A percentile compares a stretch with the other conserved stretches of the same genome.
These are phyloP conservation scores for Crioceris asparagi DNA, from an alignment of 2,888 invertebrate species.

Conservation along the genomic window DNA sequence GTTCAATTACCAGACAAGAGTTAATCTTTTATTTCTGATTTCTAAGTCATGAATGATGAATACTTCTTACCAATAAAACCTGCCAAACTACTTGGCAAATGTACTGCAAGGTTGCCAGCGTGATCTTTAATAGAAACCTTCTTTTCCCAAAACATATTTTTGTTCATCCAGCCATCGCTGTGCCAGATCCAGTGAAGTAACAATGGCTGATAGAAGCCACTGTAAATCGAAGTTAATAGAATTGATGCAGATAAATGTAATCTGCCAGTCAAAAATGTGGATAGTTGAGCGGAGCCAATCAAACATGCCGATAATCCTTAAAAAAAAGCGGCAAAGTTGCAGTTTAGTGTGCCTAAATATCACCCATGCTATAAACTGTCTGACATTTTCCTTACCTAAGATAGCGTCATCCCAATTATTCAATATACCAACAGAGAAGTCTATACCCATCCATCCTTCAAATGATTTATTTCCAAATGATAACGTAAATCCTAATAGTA, in stretches of 20 bases:
- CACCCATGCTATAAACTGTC: neutral
- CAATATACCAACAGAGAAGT: constrained; percentile 10
- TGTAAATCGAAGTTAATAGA: constrained; percentile 22
- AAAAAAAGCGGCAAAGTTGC: neutral
- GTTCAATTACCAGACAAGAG: too few relatives aligned
- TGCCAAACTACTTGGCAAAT: constrained; percentile 28
- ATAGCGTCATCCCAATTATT: constrained; percentile 10
- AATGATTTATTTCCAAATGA: constrained; percentile 27
- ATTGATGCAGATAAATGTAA: constrained; percentile 24
- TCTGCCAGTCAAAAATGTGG: constrained; percentile 29
- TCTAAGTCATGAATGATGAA: too few relatives aligned
- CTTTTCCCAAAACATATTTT: constrained; percentile 17
- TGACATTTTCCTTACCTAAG: constrained; percentile 6
- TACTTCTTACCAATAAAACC: constrained; percentile 24
- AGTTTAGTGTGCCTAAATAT: neutral
- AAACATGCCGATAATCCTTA: constrained; percentile 28
- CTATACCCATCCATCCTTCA: constrained; percentile 24
- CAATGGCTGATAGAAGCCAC: constrained; percentile 30
- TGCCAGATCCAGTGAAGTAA: constrained; percentile 35
- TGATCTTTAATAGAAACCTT: constrained; percentile 29
- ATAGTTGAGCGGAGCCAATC: constrained; percentile 31
- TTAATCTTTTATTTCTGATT: too few relatives aligned
- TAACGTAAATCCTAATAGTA: constrained; percentile 28
- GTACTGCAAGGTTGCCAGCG: constrained; percentile 29
- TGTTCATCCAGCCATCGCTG: constrained; percentile 30